phyloP scores from a whole-genome alignment of 1,140 invertebrate genomes.

The Ostrea denselamellosa region DNA sequence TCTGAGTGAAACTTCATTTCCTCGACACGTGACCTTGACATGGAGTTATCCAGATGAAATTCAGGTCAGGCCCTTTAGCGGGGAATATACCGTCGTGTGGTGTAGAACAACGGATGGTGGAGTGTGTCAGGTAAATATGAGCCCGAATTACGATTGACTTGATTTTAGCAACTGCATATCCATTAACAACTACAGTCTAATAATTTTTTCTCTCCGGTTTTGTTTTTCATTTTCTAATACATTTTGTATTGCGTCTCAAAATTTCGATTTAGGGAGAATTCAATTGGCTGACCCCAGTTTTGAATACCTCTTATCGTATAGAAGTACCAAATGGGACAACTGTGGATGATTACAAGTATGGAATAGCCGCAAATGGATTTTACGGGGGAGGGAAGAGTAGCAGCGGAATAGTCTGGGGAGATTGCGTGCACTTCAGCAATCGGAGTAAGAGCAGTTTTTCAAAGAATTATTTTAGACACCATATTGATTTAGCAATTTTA shows the following conservation, averaged over 20 bases:
- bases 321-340: not conserved
- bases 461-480: too few relatives aligned
- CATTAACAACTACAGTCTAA: not conserved
- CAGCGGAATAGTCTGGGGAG: not conserved
- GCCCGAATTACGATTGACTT: not conserved
- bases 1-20: not conserved
- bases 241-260: not conserved
- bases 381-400: not conserved
- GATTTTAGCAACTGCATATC: not conserved
- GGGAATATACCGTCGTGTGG: not conserved
- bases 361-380: constrained; percentile 22
- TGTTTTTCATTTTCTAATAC: not conserved
- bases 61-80: not conserved
- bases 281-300: not conserved
- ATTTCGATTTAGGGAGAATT: not conserved
- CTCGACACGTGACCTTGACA: not conserved
- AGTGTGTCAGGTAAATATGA: not conserved
- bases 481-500: too few relatives aligned
- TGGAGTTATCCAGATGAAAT: not conserved
- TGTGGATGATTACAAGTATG: not conserved
- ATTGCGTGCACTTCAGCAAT: not conserved
- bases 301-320: not conserved
- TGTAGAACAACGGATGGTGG: not conserved
- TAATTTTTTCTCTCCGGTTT: not conserved
- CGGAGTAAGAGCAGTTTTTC: not conserved